Evolutionary conservation across 64 coral and sea anemone species (phyloP).

Genomic region (Montipora cactus): DNA sequence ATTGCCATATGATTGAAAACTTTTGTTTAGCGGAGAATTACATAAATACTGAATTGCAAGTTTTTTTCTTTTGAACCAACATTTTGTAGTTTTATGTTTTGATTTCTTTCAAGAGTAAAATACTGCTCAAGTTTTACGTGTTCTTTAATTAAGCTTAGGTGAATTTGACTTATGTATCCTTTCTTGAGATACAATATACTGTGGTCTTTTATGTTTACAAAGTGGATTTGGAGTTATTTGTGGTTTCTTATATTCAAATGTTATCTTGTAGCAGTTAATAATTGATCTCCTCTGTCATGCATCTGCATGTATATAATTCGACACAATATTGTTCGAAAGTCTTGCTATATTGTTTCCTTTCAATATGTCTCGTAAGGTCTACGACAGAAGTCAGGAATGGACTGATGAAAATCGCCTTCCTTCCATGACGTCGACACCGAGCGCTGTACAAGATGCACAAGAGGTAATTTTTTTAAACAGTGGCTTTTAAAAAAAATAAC

Average conservation of each 20-base stretch:
- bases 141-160: background rate
- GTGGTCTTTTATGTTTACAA: background rate
- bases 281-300: constrained; percentile 28
- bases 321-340: background rate
- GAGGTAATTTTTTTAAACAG: constrained; percentile 41
- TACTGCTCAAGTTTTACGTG: background rate
- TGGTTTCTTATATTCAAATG: constrained; percentile 40
- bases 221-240: background rate
- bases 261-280: constrained; percentile 11
- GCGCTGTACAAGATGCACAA: constrained; percentile 68
- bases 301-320: background rate
- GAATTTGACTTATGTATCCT: too few relatives aligned
- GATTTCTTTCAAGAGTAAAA: too few relatives aligned
- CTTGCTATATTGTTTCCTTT: background rate
- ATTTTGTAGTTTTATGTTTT: background rate
- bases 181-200: background rate
- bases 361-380: constrained; percentile 55
- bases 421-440: background rate
- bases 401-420: constrained; percentile 66
- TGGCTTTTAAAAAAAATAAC: background rate
- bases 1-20: background rate
- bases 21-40: background rate
- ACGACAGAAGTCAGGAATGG: constrained; percentile 76
- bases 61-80: background rate
- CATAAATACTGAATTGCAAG: background rate